Percentiles rank a stretch among this genome's conserved stretches.
Conservation (phyloP, 2,888 invertebrate species). For the Cephalotes varians region DNA sequence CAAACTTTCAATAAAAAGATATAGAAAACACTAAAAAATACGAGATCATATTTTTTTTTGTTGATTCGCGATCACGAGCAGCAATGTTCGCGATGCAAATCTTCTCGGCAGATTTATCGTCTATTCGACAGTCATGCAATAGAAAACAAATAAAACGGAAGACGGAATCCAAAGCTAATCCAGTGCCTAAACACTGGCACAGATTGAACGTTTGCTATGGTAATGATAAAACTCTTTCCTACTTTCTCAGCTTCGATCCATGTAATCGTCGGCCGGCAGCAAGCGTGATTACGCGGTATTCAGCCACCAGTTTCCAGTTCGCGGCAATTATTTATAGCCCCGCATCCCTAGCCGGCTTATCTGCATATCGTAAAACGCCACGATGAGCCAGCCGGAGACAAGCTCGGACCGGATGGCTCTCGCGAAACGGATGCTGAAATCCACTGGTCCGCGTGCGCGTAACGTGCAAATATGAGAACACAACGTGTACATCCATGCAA, state of each 20-base stretch:
- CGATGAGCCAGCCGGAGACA: conserved; percentile 20
- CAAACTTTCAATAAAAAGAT: not conserved
- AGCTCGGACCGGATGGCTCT: conserved; percentile 28
- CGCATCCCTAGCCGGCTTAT: conserved; percentile 39
- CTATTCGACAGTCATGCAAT: not conserved
- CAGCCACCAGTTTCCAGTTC: conserved; percentile 50
- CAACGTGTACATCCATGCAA: not conserved
- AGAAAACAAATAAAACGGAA: conserved; percentile 41
- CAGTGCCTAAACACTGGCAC: conserved; percentile 16
- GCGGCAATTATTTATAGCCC: conserved; percentile 49
- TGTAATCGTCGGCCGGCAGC: conserved; percentile 33
- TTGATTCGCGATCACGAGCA: not conserved
- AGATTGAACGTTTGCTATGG: conserved; percentile 15
- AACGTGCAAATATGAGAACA: not conserved
- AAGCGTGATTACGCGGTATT: conserved; percentile 40
- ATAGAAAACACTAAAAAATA: not conserved
- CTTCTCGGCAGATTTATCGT: not conserved
- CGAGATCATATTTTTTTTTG: not conserved
- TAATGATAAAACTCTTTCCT: conserved; percentile 42
- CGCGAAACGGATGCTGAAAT: conserved; percentile 43
- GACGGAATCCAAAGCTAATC: conserved; percentile 27
- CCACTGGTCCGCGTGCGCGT: not conserved
- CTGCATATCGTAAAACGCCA: conserved; percentile 46
- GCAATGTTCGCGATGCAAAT: conserved; percentile 15
- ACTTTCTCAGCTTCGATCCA: conserved; percentile 27